A percentile compares a stretch with the other conserved stretches of the same genome.
Conservation (phyloP, 2,888 invertebrate species). For the Onchidella celtica region DNA sequence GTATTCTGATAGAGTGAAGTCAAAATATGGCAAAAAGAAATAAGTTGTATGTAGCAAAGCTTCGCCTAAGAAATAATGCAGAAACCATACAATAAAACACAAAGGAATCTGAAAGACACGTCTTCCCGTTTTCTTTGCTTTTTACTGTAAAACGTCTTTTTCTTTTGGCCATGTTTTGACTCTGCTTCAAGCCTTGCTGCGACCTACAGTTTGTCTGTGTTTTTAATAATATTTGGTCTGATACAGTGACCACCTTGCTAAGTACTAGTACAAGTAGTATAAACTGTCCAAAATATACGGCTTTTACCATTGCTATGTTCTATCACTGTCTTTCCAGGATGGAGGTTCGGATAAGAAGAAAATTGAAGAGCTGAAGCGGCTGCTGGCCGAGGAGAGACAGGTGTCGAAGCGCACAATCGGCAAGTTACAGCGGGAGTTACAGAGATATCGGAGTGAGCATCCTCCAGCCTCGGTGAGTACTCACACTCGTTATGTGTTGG, state of each 20-base stretch:
- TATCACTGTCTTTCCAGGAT: conserved; percentile 59
- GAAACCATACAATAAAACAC: too few species aligned
- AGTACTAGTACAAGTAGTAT: neutral
- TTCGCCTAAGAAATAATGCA: too few species aligned
- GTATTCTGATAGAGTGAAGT: too few species aligned
- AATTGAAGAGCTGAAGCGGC: conserved; percentile 70
- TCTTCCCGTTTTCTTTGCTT: too few species aligned
- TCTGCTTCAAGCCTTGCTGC: too few species aligned
- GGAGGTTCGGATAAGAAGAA: conserved; percentile 62
- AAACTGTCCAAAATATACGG: neutral
- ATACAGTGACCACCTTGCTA: neutral
- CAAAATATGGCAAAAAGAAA: too few species aligned
- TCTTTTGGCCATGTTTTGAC: too few species aligned
- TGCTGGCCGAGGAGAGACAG: conserved; percentile 68
- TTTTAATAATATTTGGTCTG: neutral
- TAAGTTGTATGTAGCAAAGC: too few species aligned
- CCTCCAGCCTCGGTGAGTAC: conserved; percentile 9
- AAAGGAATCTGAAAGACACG: too few species aligned
- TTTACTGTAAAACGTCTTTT: too few species aligned
- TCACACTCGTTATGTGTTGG: too few species aligned
- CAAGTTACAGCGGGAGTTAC: conserved; percentile 69
- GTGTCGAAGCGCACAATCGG: conserved; percentile 62
- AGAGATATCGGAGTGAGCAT: conserved; percentile 55
- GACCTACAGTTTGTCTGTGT: too few species aligned
- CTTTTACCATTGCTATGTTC: neutral